Percentiles rank a stretch among this genome's conserved stretches.
These are phyloP conservation scores for Ceryle rudis DNA, from an alignment of 2,797 vertebrate species.

Conservation along the genomic window DNA sequence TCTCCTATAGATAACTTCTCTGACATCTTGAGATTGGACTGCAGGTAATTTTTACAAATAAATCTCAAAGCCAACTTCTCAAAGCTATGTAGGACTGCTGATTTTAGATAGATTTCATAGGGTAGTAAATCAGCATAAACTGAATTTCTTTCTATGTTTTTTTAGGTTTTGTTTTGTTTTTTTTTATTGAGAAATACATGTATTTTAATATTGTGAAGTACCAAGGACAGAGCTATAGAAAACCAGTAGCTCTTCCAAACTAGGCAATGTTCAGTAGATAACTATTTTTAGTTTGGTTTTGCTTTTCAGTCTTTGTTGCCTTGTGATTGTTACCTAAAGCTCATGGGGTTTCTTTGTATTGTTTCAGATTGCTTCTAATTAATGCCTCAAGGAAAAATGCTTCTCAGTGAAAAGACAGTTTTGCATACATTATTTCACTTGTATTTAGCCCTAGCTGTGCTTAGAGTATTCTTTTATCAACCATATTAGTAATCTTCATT, in stretches of 20 bases:
- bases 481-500: background rate
- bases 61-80: background rate
- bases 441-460: background rate
- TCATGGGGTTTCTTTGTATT: background rate
- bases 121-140: background rate
- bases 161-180: background rate
- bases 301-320: slow-evolving; percentile 5
- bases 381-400: slow-evolving; percentile 6
- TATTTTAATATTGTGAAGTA: slow-evolving; percentile 1
- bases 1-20: background rate
- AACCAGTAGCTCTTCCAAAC: background rate
- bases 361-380: background rate
- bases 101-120: background rate
- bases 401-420: background rate
- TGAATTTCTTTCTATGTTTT: background rate
- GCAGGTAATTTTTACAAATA: background rate
- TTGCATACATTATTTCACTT: background rate
- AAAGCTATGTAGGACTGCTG: background rate
- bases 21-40: background rate
- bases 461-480: background rate
- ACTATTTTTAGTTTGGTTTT: background rate
- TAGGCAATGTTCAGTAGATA: background rate
- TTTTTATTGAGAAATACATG: background rate
- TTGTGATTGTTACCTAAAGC: background rate
- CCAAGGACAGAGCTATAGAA: background rate